Evolutionary conservation across 2,888 invertebrate species (phyloP), one percentile per base, ranked within the genome.

Genomic region (Thalpophila matura): DNA sequence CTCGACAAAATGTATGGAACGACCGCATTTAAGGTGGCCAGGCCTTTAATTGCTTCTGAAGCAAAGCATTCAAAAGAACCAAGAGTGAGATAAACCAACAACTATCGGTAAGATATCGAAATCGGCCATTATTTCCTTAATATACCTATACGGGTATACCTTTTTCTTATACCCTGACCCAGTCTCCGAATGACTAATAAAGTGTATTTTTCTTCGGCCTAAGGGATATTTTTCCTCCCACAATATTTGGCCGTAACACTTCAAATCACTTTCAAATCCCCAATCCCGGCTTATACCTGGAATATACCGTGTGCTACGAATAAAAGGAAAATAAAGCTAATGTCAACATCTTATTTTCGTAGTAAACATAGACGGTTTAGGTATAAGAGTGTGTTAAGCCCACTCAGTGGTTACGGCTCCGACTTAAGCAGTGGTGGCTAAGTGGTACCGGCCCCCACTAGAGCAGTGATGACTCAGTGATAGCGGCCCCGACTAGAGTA

Each of bases 221-320:
- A 6, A 62, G 16, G 46, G 12, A 55, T 70, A 70, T 53, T 65
- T 54, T 47, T 38, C 29, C 18, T 29, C 10, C n/a, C 35, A 40
- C 29, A 50, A 46, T 63, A 63, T 71, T 55, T 63, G 54, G 6
- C 6, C 29, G 54, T 54, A 58, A 58, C 45, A 72, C 54, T 72
- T 64, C 24, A 42, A 71, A 65, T 65, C 50, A 72, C 53, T 65
- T 49, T 58, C 24, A 29, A 54, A 55, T 64, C 58, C 72, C 53
- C 43, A 50, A 45, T 37, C 50, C 27, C 31, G 53, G 37, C 47
- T 70, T 62, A 54, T 49, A 63, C 35, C 63, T 45, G 47, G 26
- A 43, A 61, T 22, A 53, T 22, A 53, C 53, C 35, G 14, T 42
- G 27, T 38, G 40, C n/a, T 0, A 3, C 4, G 33, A 55, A 55